Conservation (phyloP, 53 echinoderm and acorn worm species). For the Holothuria leucospilota region DNA sequence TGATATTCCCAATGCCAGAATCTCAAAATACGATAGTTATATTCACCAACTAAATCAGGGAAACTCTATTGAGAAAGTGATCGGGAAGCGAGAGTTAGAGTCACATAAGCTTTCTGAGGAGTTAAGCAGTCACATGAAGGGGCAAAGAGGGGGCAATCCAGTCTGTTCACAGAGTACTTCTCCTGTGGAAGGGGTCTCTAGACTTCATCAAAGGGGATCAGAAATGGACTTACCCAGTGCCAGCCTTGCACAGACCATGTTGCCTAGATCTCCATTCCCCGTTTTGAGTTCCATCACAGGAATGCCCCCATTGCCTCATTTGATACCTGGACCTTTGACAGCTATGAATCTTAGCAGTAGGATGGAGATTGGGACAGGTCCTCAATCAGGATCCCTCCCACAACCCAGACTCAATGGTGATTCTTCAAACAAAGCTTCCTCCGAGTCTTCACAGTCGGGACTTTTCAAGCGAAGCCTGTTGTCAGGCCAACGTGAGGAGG, state of each 20-base stretch:
- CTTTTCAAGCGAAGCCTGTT: slow-evolving; percentile 44
- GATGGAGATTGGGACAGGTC: slow-evolving; percentile 35
- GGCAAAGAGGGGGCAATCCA: slow-evolving; percentile 67
- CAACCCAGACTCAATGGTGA: not conserved
- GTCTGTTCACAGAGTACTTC: slow-evolving; percentile 30
- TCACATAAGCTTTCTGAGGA: slow-evolving; percentile 87
- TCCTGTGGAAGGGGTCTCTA: slow-evolving; percentile 7
- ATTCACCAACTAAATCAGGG: slow-evolving; percentile 96
- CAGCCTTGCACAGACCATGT: slow-evolving; percentile 16
- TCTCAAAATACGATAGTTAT: slow-evolving; percentile 99
- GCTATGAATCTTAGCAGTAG: slow-evolving; percentile 28
- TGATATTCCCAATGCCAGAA: slow-evolving; percentile 86
- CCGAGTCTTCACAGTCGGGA: slow-evolving; percentile 19
- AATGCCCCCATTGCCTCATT: slow-evolving; percentile 14
- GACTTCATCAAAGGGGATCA: slow-evolving; percentile 16
- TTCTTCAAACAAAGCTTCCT: not conserved
- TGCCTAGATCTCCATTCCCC: slow-evolving; percentile 16
- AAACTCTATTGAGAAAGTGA: slow-evolving; percentile 91
- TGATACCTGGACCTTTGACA: slow-evolving; percentile 30
- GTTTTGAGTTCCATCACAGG: slow-evolving; percentile 30
- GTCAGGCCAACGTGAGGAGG: not conserved
- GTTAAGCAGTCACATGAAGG: slow-evolving; percentile 82
- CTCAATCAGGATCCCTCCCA: slow-evolving; percentile 15
- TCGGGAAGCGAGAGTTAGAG: slow-evolving; percentile 80
- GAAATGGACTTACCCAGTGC: slow-evolving; percentile 13